Evolutionary conservation across 2,888 invertebrate genomes (phyloP).

Genomic region (Microctonus aethiopoides): DNA sequence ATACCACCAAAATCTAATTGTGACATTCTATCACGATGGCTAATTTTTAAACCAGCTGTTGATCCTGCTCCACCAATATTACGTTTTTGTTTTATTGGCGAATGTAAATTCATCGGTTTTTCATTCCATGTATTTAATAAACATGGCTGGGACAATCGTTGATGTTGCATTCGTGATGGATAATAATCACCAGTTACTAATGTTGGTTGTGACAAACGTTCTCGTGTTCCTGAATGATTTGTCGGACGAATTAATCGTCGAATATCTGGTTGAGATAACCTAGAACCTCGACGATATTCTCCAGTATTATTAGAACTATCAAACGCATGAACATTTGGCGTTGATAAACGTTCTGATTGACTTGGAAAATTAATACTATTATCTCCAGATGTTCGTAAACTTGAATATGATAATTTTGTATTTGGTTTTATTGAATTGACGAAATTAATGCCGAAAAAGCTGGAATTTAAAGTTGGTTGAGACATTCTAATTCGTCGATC

Average conservation of each 20-base stretch:
- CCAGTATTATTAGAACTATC: neutral
- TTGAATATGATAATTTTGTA: constrained; percentile 57
- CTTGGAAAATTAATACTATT: constrained; percentile 51
- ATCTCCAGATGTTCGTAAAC: constrained; percentile 56
- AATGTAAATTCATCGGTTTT: constrained; percentile 42
- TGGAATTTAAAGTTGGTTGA: constrained; percentile 57
- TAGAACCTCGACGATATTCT: constrained; percentile 37
- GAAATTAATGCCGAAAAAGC: constrained; percentile 55
- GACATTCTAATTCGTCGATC: constrained; percentile 61
- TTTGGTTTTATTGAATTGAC: constrained; percentile 48
- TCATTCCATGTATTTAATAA: constrained; percentile 47
- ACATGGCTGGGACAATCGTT: constrained; percentile 60
- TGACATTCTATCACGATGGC: constrained; percentile 56
- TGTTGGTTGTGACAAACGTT: constrained; percentile 60
- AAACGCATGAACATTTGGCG: constrained; percentile 49
- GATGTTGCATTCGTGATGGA: constrained; percentile 53
- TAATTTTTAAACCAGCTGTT: no score
- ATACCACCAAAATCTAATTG: constrained; percentile 59
- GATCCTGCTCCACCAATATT: constrained; percentile 48
- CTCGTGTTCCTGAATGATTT: constrained; percentile 48
- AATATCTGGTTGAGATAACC: constrained; percentile 53
- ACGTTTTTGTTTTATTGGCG: constrained; percentile 55
- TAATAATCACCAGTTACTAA: constrained; percentile 59
- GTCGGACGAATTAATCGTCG: constrained; percentile 44
- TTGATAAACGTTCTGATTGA: constrained; percentile 54